Conservation (phyloP, 2,797 vertebrate genomes). For the Schizothorax lantsangensis region DNA sequence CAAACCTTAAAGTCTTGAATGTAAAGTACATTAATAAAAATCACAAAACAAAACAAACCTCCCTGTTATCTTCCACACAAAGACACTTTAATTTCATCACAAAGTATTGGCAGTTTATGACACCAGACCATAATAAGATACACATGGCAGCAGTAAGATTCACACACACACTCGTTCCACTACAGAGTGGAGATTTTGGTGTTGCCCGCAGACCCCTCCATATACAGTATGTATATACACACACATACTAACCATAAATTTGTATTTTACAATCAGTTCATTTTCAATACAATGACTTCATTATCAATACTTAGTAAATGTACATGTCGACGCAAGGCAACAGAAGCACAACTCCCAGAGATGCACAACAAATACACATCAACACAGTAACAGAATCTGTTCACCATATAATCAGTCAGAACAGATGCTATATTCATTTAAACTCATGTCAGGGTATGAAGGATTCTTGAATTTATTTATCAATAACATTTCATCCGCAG, state of each 20-base stretch:
- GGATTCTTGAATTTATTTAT: not conserved
- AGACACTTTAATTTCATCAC: conserved; percentile 62
- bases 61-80: conserved; percentile 34
- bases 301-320: conserved; percentile 51
- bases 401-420: conserved; percentile 40
- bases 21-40: not conserved
- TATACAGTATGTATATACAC: not conserved
- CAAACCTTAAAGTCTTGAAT: not conserved
- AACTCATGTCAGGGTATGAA: conserved; percentile 37
- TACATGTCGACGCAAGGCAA: conserved; percentile 58
- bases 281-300: conserved; percentile 51
- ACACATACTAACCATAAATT: conserved; percentile 49
- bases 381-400: conserved; percentile 55
- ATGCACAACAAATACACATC: conserved; percentile 65
- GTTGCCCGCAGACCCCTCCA: not conserved
- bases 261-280: conserved; percentile 46
- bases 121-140: conserved; percentile 55
- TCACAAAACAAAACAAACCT: conserved; percentile 29
- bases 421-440: conserved; percentile 33
- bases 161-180: conserved; percentile 47
- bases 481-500: not conserved
- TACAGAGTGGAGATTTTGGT: conserved; percentile 30
- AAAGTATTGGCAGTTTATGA: conserved; percentile 51
- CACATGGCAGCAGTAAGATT: conserved; percentile 54
- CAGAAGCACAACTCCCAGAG: conserved; percentile 63